Percentiles rank a stretch among this genome's conserved stretches.
phyloP scores from a whole-genome alignment of 1,140 invertebrate species.

The Rhynchophorus ferrugineus region DNA sequence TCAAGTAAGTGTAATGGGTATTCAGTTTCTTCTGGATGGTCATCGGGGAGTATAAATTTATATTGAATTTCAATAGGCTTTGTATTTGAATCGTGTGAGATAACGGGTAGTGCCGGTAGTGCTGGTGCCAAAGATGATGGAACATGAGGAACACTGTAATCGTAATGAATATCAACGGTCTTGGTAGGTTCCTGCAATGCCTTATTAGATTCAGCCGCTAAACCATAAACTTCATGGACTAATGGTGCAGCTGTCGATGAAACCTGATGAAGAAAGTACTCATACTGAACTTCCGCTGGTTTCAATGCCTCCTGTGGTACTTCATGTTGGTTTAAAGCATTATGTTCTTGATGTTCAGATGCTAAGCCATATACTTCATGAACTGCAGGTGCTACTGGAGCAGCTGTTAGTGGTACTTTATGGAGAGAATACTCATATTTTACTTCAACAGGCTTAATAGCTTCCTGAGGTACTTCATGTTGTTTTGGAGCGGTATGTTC shows the following conservation, averaged over 20 bases:
- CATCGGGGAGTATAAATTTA: background rate
- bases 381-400: constrained; percentile 7
- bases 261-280: background rate
- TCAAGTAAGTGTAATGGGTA: background rate
- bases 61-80: background rate
- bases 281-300: background rate
- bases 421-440: background rate
- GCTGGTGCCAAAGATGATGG: background rate
- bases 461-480: background rate
- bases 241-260: background rate
- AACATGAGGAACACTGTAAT: background rate
- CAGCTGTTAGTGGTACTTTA: background rate
- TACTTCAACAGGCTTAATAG: background rate
- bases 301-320: background rate
- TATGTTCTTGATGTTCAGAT: background rate
- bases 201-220: background rate
- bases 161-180: background rate
- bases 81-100: background rate
- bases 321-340: background rate
- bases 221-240: background rate
- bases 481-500: background rate
- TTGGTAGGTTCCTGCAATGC: background rate
- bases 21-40: background rate
- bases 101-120: too few relatives aligned
- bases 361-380: constrained; percentile 1